Evolutionary conservation across 2,797 vertebrate species (phyloP).

Genomic region (Chelonia mydas): DNA sequence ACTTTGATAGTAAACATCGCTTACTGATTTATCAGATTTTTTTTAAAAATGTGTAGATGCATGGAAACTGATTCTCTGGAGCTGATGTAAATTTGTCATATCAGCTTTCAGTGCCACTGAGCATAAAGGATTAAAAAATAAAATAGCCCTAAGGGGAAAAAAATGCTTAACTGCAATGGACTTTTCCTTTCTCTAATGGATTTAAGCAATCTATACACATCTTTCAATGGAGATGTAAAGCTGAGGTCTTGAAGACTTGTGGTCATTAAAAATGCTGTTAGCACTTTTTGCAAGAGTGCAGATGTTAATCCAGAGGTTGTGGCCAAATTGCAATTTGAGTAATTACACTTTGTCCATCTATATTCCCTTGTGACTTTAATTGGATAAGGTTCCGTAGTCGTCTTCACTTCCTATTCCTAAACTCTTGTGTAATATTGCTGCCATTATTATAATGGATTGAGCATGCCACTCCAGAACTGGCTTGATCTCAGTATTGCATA

Average conservation of each 20-base stretch:
- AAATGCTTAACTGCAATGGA: fast-evolving
- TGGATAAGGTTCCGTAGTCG: background rate
- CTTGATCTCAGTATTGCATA: background rate
- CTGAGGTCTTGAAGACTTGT: background rate
- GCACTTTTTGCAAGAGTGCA: background rate
- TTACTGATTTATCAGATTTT: background rate
- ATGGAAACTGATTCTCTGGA: background rate
- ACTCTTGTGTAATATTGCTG: background rate
- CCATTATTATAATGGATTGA: background rate
- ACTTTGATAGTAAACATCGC: background rate
- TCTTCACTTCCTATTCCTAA: background rate
- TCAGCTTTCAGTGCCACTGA: background rate
- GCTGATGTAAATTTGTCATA: background rate
- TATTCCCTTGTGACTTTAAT: background rate
- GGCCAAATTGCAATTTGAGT: background rate
- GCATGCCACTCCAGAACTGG: background rate
- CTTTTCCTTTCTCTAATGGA: background rate
- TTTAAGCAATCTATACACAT: background rate
- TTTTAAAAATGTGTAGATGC: background rate
- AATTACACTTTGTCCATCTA: background rate
- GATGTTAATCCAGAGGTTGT: slow-evolving; percentile 21
- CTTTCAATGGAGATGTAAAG: background rate
- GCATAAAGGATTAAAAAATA: background rate
- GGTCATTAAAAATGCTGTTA: background rate
- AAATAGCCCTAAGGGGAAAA: background rate